Base-by-base conservation (phyloP, 2,797 vertebrate species). In the Notamacropus eugenii region DNA sequence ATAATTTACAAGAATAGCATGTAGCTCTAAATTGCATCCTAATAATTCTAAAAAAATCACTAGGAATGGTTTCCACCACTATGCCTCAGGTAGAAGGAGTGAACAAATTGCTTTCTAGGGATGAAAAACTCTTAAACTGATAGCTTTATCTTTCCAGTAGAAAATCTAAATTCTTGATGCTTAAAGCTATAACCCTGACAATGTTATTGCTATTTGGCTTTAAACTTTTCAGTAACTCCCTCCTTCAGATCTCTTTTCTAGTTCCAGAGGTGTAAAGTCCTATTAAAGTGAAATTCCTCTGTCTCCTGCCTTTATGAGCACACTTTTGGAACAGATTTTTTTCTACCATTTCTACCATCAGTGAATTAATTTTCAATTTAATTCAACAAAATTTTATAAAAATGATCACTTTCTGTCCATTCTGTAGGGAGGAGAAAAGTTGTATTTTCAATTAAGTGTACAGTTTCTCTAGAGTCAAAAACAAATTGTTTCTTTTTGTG, bases 61-160 rank as follows among this genome's bases (percentile, higher is more conserved):
- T 46, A 82, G 40, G 46, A 82, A 74, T 74, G 40, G 74, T 82
- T 82, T 82, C 12, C 0, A 46, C 9, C 40, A 46, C 24, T 24
- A 22, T 82, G 9, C 74, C 74, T 82, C n/a, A 82, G 74, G 74
- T 82, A 46, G 19, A 46, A 55, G 28, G 16, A 34, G 22, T 59
- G 46, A 58, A 4, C n/a, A 62, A 19, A 54, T 54, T 91, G 74
- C 31, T 90, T 82, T 94, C n/a, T 54, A 93, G 92, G 55, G n/a
- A 56, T 24, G 55, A 14, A 34, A 90, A 27, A 0, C 5, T 46
- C 67, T 31, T 11, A 1, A 40, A 34, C 3, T 34, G 19, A 46
- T 40, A 40, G 55, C 24, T 95, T 94, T 92, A 13, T 50, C 19
- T 82, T 55, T 93, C 31, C 94, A 92, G 90, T 67, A 90, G 11